Conservation (phyloP, 2,113 vertebrate genomes). For the Xiphophorus maculatus region DNA sequence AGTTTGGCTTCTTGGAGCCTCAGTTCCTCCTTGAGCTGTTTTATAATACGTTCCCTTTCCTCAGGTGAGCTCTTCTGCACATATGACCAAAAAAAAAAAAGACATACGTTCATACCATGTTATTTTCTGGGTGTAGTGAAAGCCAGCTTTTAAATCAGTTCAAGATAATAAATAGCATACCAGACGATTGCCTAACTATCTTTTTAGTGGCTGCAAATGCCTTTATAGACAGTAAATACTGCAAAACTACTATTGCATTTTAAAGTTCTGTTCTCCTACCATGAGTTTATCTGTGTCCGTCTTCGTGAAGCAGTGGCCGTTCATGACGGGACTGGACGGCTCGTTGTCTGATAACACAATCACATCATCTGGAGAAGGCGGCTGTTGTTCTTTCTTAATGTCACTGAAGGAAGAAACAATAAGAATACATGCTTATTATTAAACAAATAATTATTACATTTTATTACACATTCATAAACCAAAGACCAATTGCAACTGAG, state of each 20-base stretch:
- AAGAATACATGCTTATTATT: too few species aligned
- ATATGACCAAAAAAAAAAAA: background rate
- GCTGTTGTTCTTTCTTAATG: constrained; percentile 86
- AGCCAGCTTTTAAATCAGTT: too few species aligned
- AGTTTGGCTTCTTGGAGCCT: constrained; percentile 95
- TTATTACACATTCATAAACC: too few species aligned
- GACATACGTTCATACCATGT: background rate
- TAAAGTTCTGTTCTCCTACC: constrained; percentile 75
- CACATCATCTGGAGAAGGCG: constrained; percentile 90
- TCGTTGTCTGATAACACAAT: constrained; percentile 95
- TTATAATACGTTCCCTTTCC: constrained; percentile 90
- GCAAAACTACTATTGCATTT: background rate
- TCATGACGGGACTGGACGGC: constrained; percentile 90
- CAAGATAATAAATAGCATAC: too few species aligned
- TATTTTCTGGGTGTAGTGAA: too few species aligned
- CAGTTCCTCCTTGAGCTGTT: constrained; percentile 92
- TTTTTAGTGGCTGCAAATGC: too few species aligned
- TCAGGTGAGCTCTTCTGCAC: constrained; percentile 90
- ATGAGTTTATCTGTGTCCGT: constrained; percentile 89
- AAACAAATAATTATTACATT: too few species aligned
- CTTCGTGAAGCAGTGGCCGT: constrained; percentile 87
- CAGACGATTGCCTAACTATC: background rate
- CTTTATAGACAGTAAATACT: background rate
- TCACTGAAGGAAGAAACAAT: constrained; percentile 75
- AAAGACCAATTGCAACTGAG: too few species aligned